phyloP scores from a whole-genome alignment of 2,797 vertebrate species.

The Pangasius mekongensis region DNA sequence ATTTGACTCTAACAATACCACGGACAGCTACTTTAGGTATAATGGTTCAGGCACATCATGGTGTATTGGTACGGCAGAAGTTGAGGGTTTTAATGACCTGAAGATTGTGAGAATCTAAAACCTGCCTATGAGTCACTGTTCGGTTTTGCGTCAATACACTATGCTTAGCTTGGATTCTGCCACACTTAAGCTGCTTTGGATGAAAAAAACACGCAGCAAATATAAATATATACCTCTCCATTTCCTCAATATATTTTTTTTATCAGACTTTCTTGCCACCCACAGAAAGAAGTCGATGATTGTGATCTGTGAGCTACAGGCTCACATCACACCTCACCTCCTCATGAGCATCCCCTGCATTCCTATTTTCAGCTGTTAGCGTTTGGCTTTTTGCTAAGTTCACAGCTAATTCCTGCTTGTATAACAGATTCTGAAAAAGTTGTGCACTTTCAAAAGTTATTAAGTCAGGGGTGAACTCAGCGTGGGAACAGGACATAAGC shows the following conservation, averaged over 20 bases:
- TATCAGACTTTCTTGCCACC: background rate
- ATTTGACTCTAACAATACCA: background rate
- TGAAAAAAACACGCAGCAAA: background rate
- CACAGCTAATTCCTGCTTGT: constrained; percentile 26
- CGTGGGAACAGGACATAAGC: constrained; percentile 20
- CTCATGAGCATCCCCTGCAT: constrained; percentile 31
- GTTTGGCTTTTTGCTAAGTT: constrained; percentile 21
- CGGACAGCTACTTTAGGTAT: background rate
- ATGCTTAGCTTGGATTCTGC: background rate
- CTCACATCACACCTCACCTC: constrained; percentile 22
- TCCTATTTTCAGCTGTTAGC: constrained; percentile 34
- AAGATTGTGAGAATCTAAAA: background rate
- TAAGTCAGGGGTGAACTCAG: constrained; percentile 1
- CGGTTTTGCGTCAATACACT: background rate
- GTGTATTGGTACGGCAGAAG: background rate
- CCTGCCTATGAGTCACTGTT: constrained; percentile 16
- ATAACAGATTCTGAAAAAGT: constrained; percentile 20
- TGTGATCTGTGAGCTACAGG: constrained; percentile 22
- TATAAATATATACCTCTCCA: constrained; percentile 15
- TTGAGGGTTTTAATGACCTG: background rate
- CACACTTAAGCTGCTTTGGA: background rate
- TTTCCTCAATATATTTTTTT: background rate
- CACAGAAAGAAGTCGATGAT: constrained; percentile 27
- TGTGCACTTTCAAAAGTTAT: constrained; percentile 16
- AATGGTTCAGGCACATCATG: background rate